These are phyloP conservation scores for Balearica regulorum DNA, from an alignment of 2,797 vertebrate species.

Conservation along the genomic window DNA sequence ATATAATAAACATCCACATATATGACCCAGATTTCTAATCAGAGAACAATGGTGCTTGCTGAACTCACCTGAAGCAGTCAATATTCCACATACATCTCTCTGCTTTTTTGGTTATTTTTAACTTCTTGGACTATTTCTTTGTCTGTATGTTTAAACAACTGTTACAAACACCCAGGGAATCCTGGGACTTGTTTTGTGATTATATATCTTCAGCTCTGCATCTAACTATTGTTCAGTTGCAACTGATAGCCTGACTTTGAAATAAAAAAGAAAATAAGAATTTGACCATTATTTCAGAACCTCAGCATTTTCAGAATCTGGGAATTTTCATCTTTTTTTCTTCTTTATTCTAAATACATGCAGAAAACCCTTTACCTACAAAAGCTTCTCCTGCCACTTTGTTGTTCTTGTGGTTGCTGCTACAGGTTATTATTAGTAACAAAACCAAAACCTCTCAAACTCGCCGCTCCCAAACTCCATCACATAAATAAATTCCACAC, in stretches of 20 bases:
- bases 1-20: background rate
- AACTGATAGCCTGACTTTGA: background rate
- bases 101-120: background rate
- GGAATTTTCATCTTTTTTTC: background rate
- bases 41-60: background rate
- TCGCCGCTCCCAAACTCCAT: background rate
- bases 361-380: background rate
- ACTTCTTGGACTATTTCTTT: background rate
- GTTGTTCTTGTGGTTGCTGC: background rate
- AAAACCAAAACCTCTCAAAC: background rate
- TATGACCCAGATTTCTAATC: background rate
- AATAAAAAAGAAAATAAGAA: background rate
- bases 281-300: background rate
- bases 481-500: background rate
- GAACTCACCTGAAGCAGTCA: background rate
- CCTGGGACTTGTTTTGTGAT: background rate
- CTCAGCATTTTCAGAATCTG: background rate
- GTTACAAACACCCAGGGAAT: background rate
- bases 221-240: background rate
- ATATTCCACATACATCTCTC: background rate
- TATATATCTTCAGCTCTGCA: background rate
- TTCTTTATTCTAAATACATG: background rate
- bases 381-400: background rate
- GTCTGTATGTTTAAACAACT: background rate
- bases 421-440: background rate